phyloP scores from a whole-genome alignment of 2,888 invertebrate species.

The Orgyia antiqua region DNA sequence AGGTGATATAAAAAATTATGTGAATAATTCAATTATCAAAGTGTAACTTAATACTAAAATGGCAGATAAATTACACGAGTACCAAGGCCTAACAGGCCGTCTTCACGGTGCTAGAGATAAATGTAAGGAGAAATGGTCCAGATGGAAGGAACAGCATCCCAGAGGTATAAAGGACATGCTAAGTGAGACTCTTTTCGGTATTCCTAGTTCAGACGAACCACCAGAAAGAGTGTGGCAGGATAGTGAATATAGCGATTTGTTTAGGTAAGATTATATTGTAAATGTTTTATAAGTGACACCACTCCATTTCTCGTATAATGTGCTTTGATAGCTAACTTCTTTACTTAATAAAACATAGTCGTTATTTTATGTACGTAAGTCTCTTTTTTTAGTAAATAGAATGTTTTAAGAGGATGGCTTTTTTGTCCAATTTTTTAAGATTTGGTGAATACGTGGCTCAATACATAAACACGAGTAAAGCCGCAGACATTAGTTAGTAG shows the following conservation, averaged over 20 bases:
- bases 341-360: no score
- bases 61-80: constrained; percentile 89
- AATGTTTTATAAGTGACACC: no score
- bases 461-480: no score
- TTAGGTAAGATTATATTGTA: constrained; percentile 39
- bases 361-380: no score
- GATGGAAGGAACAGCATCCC: constrained; percentile 80
- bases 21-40: not conserved
- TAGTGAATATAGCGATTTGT: constrained; percentile 58
- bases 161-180: constrained; percentile 71
- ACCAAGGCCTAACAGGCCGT: constrained; percentile 86
- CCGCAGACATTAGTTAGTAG: no score
- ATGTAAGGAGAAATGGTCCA: constrained; percentile 79
- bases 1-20: no score
- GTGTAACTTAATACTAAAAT: constrained; percentile 39
- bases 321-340: no score
- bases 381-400: no score
- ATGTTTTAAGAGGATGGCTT: no score
- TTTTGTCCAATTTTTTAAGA: no score
- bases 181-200: constrained; percentile 61
- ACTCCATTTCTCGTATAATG: no score
- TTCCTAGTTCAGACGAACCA: constrained; percentile 57
- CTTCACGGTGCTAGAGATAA: constrained; percentile 83
- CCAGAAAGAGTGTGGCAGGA: constrained; percentile 58
- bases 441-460: no score